Conservation (phyloP, 2,888 invertebrate species). For the Chrysolina haemoptera region DNA sequence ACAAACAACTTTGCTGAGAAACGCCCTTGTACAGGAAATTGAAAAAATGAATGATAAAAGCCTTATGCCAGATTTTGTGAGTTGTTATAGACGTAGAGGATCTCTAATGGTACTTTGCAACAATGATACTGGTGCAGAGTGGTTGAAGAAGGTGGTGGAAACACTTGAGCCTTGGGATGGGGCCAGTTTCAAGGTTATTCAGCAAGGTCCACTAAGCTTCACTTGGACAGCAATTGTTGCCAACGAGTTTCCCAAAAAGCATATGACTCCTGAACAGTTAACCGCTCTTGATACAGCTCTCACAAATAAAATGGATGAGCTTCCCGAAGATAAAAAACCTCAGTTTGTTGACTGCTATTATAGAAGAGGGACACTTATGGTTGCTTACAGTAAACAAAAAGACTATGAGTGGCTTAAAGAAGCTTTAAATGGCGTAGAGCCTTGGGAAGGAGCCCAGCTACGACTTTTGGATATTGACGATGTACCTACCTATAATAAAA, state of each 20-base stretch:
- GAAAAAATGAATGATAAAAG: background rate
- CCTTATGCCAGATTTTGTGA: background rate
- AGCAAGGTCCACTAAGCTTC: constrained; percentile 6
- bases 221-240: background rate
- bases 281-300: background rate
- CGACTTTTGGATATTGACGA: background rate
- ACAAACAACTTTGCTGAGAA: background rate
- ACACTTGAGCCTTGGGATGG: constrained; percentile 5
- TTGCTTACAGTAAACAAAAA: background rate
- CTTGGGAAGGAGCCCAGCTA: constrained; percentile 13
- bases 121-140: background rate
- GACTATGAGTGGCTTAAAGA: constrained; percentile 16
- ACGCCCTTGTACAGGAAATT: constrained; percentile 4
- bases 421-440: background rate
- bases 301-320: constrained; percentile 6
- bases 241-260: background rate
- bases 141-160: background rate
- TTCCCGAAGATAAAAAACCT: background rate
- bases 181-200: constrained; percentile 1
- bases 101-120: background rate
- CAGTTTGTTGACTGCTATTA: constrained; percentile 1
- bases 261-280: constrained; percentile 2
- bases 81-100: constrained; percentile 6
- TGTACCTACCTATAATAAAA: constrained; percentile 29
- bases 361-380: constrained; percentile 12